Evolutionary conservation across 2,888 invertebrate species (phyloP).

Genomic region (Eledona agricola): DNA sequence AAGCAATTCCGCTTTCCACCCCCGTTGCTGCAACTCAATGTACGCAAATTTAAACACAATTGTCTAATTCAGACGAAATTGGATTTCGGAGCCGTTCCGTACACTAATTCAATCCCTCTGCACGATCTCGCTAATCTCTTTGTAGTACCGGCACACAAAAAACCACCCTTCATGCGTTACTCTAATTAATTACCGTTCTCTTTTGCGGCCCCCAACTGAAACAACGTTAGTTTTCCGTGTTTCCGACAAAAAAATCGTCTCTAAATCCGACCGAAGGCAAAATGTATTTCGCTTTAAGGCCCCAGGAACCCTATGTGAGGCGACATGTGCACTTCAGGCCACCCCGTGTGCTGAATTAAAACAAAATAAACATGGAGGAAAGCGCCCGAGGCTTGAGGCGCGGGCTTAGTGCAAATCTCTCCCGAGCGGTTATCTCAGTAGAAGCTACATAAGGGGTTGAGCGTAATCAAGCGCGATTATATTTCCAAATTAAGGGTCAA

Average conservation of each 20-base stretch:
- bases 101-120: slow-evolving; percentile 50
- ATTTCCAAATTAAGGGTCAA: slow-evolving; percentile 40
- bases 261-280: slow-evolving; percentile 6
- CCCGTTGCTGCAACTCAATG: slow-evolving; percentile 33
- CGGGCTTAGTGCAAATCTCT: slow-evolving; percentile 43
- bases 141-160: slow-evolving; percentile 44
- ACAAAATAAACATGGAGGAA: slow-evolving; percentile 48
- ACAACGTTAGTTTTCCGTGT: slow-evolving; percentile 18
- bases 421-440: slow-evolving; percentile 39
- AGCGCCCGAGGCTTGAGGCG: slow-evolving; percentile 40
- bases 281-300: slow-evolving; percentile 9
- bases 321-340: slow-evolving; percentile 32
- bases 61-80: slow-evolving; percentile 54
- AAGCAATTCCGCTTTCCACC: slow-evolving; percentile 9
- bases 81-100: slow-evolving; percentile 49
- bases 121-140: slow-evolving; percentile 53
- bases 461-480: slow-evolving; percentile 45
- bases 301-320: slow-evolving; percentile 26
- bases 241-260: slow-evolving; percentile 10
- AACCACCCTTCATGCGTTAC: slow-evolving; percentile 42
- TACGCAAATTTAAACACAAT: slow-evolving; percentile 55
- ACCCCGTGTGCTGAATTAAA: slow-evolving; percentile 45
- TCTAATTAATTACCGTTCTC: slow-evolving; percentile 46
- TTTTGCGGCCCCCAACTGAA: slow-evolving; percentile 24
- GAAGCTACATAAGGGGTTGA: slow-evolving; percentile 40